phyloP scores from a whole-genome alignment of 2,113 vertebrate species.

The Neotoma lepida region DNA sequence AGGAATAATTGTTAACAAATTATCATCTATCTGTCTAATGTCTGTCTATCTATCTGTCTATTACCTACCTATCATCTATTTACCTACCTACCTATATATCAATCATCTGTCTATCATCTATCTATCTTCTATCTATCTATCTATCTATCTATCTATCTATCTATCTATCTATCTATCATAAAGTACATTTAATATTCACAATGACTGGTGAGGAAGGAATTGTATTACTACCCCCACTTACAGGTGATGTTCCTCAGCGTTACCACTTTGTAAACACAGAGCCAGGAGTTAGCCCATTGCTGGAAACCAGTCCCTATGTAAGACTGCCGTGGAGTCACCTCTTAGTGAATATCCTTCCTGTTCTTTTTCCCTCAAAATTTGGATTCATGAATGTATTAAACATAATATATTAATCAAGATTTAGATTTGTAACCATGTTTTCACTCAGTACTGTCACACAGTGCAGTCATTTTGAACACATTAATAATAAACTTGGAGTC shows the following conservation, averaged over 20 bases:
- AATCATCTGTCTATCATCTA: background rate
- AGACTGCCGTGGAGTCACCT: background rate
- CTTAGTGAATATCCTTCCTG: background rate
- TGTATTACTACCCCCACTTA: background rate
- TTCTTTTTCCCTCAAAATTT: background rate
- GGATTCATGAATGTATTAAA: background rate
- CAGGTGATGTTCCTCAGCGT: background rate
- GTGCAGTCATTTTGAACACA: background rate
- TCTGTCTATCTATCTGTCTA: background rate
- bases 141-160: background rate
- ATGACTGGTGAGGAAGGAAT: background rate
- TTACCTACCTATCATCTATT: background rate
- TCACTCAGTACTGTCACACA: background rate
- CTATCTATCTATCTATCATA: background rate
- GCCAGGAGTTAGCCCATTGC: background rate
- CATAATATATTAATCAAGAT: background rate
- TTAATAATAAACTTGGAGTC: background rate
- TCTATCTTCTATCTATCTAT: background rate
- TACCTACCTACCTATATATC: background rate
- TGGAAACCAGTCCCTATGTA: background rate
- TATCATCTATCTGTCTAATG: background rate
- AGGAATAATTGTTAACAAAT: background rate
- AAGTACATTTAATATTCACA: background rate
- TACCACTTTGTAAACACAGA: background rate
- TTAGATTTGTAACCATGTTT: slow-evolving; percentile 4